These are phyloP conservation scores for Premnoplex brunnescens DNA, from an alignment of 2,797 vertebrate genomes.

Conservation along the genomic window DNA sequence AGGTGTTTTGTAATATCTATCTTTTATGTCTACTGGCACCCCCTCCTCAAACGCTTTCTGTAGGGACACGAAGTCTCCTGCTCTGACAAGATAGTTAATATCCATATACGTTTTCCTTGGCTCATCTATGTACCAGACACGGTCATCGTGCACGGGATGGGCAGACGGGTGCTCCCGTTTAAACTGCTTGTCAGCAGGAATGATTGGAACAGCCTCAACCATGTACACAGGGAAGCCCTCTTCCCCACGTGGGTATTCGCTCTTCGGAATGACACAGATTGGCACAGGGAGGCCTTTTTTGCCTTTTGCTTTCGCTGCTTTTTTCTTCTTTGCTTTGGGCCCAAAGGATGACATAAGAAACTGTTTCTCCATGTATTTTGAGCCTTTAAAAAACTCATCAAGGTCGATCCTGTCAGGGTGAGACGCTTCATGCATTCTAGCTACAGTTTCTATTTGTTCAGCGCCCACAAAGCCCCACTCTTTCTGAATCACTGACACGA, in stretches of 20 bases:
- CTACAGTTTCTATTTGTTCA: constrained; percentile 71
- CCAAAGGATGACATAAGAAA: constrained; percentile 82
- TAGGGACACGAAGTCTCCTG: constrained; percentile 86
- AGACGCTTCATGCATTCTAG: constrained; percentile 76
- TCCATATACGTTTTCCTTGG: constrained; percentile 78
- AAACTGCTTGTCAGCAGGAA: constrained; percentile 74
- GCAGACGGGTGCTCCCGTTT: constrained; percentile 76
- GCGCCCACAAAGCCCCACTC: constrained; percentile 66
- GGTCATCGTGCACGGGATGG: constrained; percentile 89
- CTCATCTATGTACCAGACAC: constrained; percentile 86
- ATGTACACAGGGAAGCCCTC: constrained; percentile 86
- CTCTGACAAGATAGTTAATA: constrained; percentile 84
- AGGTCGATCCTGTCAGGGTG: constrained; percentile 71
- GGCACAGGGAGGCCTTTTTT: constrained; percentile 81
- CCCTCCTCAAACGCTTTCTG: constrained; percentile 85
- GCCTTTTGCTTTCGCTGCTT: constrained; percentile 67
- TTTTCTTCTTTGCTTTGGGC: constrained; percentile 79
- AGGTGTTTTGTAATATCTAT: constrained; percentile 90
- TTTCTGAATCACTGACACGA: constrained; percentile 77
- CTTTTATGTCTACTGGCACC: constrained; percentile 86
- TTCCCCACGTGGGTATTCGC: constrained; percentile 35
- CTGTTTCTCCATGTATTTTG: constrained; percentile 82
- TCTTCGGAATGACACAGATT: constrained; percentile 80
- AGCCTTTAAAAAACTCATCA: constrained; percentile 88
- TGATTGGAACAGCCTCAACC: constrained; percentile 80